Base-by-base conservation (phyloP, 2,888 invertebrate species). In the Cactoblastis cactorum region DNA sequence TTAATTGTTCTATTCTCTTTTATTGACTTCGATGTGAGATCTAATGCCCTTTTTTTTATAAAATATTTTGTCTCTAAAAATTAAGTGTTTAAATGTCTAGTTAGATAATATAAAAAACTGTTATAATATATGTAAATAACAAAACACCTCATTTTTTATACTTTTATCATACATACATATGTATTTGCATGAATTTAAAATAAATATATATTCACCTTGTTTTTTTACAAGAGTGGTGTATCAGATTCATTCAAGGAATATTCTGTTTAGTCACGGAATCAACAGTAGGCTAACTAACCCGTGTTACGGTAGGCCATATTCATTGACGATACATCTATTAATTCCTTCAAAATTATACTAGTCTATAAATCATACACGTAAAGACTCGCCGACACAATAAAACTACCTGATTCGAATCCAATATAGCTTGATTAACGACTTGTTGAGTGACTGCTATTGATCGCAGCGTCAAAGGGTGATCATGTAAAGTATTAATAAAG, bases 361-460 rank as follows among this genome's bases (percentile, higher is more conserved):
- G 57, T 63, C 79, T 72, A 88, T 88, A 80, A 87, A 89, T 88
- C 88, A 87, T 73, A 63, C 52, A 58, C 58, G 65, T 67, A 80
- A 83, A 78, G 75, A n/a, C 70, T 64, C 60, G 80, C 84, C 88
- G 86, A 71, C 70, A 88, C 86, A 89, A 89, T 81, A 63, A 69
- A 71, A 88, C 88, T 88, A 89, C 88, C 88, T 85, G 83, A 85
- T 86, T 80, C 74, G 68, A 73, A 79, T 75, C 82, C 80, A 85
- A 86, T 84, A 83, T 76, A 67, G 63, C 74, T 83, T 88, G 88
- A 89, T 89, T 89, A 89, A 89, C 88, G 88, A 89, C 73, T 73
- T 77, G 83, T 86, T 88, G 88, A 88, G 88, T 85, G 86, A 87
- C 80, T 84, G 69, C 85, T 81, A 86, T 88, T 88, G 81, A 85